A percentile compares a stretch with the other conserved stretches of the same genome.
Evolutionary conservation across 1,140 invertebrate species (phyloP).

Genomic region (Batillaria attramentaria): DNA sequence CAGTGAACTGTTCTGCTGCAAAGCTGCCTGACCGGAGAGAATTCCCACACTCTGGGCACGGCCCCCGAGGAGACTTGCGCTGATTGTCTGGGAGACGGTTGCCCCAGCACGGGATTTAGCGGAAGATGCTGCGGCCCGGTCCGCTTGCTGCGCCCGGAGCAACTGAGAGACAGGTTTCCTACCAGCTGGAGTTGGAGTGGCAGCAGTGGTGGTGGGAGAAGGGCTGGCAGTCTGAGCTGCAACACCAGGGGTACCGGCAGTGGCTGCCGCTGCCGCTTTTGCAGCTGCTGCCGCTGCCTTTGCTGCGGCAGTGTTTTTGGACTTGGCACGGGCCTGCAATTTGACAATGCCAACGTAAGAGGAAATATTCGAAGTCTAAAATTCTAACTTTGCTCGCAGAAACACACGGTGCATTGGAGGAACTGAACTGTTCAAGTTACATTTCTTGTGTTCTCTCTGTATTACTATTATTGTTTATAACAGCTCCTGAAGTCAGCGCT

Average conservation of each 20-base stretch:
- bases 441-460: too few species aligned
- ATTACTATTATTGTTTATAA: too few species aligned
- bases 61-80: constrained; percentile 27
- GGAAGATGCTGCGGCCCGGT: background rate
- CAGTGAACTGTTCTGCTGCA: constrained; percentile 3
- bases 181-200: constrained; percentile 6
- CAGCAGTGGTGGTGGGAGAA: too few species aligned
- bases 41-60: constrained; percentile 25
- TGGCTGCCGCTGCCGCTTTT: constrained; percentile 41
- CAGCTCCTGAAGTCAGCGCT: too few species aligned
- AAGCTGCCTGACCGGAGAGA: background rate
- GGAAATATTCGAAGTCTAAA: too few species aligned
- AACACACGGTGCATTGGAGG: too few species aligned
- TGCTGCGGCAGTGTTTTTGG: constrained; percentile 19
- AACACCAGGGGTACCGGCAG: constrained; percentile 13
- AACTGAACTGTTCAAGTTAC: too few species aligned
- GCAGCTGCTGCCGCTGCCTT: constrained; percentile 35
- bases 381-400: too few species aligned
- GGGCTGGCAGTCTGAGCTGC: background rate
- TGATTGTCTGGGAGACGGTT: background rate
- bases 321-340: constrained; percentile 23
- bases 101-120: background rate
- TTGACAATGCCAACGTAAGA: too few species aligned
- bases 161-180: background rate
- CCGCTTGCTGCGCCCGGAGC: background rate